phyloP scores from a whole-genome alignment of 1,140 invertebrate species.

The Aphidius gifuensis region DNA sequence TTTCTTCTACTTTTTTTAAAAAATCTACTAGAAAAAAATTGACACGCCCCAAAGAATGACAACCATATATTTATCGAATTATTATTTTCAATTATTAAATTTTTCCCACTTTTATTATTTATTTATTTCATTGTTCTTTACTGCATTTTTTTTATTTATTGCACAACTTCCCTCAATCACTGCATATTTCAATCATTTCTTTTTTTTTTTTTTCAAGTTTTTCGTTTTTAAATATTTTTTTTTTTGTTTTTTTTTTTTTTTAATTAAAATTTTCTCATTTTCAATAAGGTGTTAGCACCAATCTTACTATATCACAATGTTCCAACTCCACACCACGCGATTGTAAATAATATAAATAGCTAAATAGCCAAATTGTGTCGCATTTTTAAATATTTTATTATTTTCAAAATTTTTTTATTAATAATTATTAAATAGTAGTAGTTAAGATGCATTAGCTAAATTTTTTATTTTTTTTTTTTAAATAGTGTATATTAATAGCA shows the following conservation, averaged over 20 bases:
- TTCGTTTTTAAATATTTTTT: conserved; percentile 27
- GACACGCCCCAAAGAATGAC: too few species aligned
- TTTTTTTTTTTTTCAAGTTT: conserved; percentile 27
- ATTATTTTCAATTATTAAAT: too few species aligned
- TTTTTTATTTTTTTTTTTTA: conserved; percentile 5
- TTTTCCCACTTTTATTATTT: too few species aligned
- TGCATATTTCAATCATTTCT: conserved; percentile 50
- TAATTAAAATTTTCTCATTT: conserved; percentile 54
- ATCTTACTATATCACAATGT: conserved; percentile 58
- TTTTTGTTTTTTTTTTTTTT: conserved; percentile 25
- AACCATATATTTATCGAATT: too few species aligned
- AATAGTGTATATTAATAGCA: conserved; percentile 22
- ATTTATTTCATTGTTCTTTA: too few species aligned
- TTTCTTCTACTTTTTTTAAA: too few species aligned
- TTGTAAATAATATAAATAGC: conserved; percentile 56
- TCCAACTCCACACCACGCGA: conserved; percentile 55
- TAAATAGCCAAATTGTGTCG: conserved; percentile 38
- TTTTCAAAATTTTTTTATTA: conserved; percentile 23
- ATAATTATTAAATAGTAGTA: conserved; percentile 27
- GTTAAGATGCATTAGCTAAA: conserved; percentile 20
- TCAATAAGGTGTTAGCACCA: conserved; percentile 58
- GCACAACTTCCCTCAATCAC: conserved; percentile 37
- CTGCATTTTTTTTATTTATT: too few species aligned
- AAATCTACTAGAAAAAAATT: too few species aligned
- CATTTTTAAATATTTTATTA: conserved; percentile 24